Percentiles rank a stretch among this genome's conserved stretches.
Evolutionary conservation across 2,888 invertebrate species (phyloP).

Genomic region (Heliconius hortense): DNA sequence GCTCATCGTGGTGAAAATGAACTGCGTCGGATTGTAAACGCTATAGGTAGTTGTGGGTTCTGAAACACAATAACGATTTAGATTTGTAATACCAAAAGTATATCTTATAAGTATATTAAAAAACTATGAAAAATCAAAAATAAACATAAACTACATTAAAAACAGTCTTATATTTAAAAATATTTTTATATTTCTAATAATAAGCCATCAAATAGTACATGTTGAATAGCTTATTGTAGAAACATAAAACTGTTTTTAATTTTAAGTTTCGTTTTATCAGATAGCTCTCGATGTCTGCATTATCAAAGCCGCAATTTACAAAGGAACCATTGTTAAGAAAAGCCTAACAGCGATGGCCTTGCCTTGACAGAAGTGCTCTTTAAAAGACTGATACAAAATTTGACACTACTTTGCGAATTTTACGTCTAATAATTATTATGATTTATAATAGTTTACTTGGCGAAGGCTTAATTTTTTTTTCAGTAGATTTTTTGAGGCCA

Average conservation of each 20-base stretch:
- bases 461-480: background rate
- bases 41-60: no score
- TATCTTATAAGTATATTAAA: no score
- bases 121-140: no score
- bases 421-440: background rate
- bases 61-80: no score
- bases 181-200: no score
- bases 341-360: conserved; percentile 52
- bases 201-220: no score
- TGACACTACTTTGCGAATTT: conserved; percentile 15
- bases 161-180: no score
- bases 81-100: no score
- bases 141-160: no score
- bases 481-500: background rate
- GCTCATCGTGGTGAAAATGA: no score
- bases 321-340: conserved; percentile 58
- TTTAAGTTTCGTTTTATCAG: background rate
- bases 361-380: conserved; percentile 44
- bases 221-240: background rate
- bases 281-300: conserved; percentile 22
- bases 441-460: background rate
- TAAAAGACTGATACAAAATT: conserved; percentile 36
- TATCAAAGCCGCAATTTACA: conserved; percentile 28
- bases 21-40: no score
- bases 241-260: background rate